phyloP scores from a whole-genome alignment of 2,888 invertebrate species.

The Pomacea canaliculata region DNA sequence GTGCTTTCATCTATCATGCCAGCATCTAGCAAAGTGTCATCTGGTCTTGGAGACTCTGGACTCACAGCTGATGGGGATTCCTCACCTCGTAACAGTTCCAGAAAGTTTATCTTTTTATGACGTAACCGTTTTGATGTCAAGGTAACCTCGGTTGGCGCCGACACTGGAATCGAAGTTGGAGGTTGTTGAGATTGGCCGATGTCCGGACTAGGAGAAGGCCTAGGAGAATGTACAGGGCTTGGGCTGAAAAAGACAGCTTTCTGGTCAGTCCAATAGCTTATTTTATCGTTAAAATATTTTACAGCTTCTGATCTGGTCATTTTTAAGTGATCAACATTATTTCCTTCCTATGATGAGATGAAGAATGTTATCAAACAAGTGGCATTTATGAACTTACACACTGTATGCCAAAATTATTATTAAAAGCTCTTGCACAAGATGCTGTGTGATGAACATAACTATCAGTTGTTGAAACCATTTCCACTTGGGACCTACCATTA shows the following conservation, averaged over 20 bases:
- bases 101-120: conserved; percentile 64
- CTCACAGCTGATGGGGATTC: conserved; percentile 18
- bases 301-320: too few species aligned
- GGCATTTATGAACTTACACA: background rate
- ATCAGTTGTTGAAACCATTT: background rate
- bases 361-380: too few species aligned
- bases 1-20: background rate
- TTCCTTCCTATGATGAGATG: too few species aligned
- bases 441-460: background rate
- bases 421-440: background rate
- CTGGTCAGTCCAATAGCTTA: background rate
- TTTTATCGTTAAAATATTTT: too few species aligned
- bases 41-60: background rate
- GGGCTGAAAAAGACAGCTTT: conserved; percentile 10
- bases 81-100: conserved; percentile 61
- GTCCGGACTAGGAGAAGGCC: conserved; percentile 12
- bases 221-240: conserved; percentile 11
- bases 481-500: background rate
- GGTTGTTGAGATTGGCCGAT: background rate
- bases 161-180: background rate
- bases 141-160: background rate
- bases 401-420: background rate
- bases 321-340: too few species aligned
- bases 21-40: background rate
- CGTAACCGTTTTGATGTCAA: conserved; percentile 42